These are phyloP conservation scores for Conops quadrifasciatus DNA, from an alignment of 2,888 invertebrate species.

Conservation along the genomic window DNA sequence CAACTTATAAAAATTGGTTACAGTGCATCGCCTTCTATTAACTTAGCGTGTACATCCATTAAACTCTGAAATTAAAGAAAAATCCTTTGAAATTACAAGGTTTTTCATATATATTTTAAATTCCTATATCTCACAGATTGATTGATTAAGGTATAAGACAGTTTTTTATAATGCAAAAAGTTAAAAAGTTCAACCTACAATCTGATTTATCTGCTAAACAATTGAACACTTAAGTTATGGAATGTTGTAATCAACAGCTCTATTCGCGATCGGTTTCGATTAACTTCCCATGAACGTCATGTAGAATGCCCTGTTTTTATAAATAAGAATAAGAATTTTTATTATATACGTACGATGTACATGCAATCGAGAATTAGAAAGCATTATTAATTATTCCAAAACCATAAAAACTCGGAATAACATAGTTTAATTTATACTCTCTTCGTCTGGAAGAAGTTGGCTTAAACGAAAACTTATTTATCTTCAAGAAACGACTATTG, in stretches of 20 bases:
- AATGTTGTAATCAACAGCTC: conserved; percentile 19
- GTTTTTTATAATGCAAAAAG: not conserved
- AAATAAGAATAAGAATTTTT: not conserved
- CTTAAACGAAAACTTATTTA: no score
- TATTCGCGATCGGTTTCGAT: conserved; percentile 32
- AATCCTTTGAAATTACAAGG: not conserved
- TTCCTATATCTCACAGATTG: no score
- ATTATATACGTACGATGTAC: no score
- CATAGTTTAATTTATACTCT: no score
- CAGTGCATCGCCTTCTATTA: conserved; percentile 69
- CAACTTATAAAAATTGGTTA: not conserved
- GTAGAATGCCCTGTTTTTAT: conserved; percentile 50
- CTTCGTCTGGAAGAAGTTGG: no score
- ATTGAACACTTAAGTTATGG: not conserved
- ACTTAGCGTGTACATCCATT: conserved; percentile 84
- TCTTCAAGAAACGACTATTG: no score
- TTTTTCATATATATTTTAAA: not conserved
- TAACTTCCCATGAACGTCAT: conserved; percentile 49
- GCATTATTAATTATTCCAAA: no score
- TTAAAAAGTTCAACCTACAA: conserved; percentile 5
- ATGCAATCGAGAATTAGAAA: no score
- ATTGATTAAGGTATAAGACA: no score
- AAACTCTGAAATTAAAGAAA: conserved; percentile 71
- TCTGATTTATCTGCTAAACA: not conserved
- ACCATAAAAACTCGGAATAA: no score